Percentiles rank a stretch among this genome's conserved stretches.
phyloP scores from a whole-genome alignment of 2,113 vertebrate species.

The Thalassoma bifasciatum region DNA sequence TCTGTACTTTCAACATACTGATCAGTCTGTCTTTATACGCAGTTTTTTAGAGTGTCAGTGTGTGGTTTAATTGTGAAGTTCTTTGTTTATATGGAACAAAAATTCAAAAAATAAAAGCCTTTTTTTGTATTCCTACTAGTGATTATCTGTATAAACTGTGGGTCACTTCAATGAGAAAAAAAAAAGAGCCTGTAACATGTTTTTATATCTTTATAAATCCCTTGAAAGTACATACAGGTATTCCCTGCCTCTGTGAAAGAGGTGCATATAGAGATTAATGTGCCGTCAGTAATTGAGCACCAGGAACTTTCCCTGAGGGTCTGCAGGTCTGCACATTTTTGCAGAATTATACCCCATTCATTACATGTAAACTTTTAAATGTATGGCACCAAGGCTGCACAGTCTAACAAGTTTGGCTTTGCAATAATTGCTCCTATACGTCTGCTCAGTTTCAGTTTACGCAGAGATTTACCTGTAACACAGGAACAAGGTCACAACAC shows the following conservation, averaged over 20 bases:
- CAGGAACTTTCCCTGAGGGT: constrained; percentile 1
- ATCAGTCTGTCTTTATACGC: constrained; percentile 29
- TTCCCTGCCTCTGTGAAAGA: background rate
- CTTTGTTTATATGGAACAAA: constrained; percentile 13
- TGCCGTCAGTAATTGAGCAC: constrained; percentile 2
- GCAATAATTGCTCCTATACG: too few species aligned
- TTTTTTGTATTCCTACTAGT: background rate
- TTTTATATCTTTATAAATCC: background rate
- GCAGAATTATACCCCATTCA: background rate
- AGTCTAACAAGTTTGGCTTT: background rate
- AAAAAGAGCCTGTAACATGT: background rate
- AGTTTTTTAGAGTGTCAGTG: background rate
- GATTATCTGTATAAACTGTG: background rate
- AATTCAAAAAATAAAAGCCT: background rate
- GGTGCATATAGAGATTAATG: background rate
- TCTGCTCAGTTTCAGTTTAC: too few species aligned
- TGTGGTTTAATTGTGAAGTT: constrained; percentile 34
- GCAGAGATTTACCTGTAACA: too few species aligned
- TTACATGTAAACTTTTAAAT: background rate
- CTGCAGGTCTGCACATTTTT: constrained; percentile 8
- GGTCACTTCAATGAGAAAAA: too few species aligned
- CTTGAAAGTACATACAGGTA: constrained; percentile 4
- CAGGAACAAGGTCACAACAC: too few species aligned
- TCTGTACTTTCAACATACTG: constrained; percentile 1
- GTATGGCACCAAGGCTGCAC: background rate